Evolutionary conservation across 2,797 vertebrate genomes (phyloP), one percentile per base, ranked within the genome.

Genomic region (Enteromius argenteus): DNA sequence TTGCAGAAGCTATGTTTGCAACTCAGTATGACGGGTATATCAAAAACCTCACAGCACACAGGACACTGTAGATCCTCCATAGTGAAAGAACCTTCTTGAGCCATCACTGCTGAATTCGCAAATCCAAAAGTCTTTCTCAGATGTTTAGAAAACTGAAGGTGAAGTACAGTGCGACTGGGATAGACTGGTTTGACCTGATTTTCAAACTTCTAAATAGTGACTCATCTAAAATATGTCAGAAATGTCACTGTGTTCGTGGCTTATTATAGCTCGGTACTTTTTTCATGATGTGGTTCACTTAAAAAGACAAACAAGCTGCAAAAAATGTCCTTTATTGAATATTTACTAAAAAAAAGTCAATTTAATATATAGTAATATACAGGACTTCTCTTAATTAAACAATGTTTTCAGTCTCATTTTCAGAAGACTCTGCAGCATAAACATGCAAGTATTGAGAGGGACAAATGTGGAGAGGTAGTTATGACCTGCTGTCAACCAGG

Each of bases 1-100:
- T 86, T 92, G 75, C 94, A 95, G 56, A 93, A 81, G 69, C 91
- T 94, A 88, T 94, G 94, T 23, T 92, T 91, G 60, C 94, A 94
- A 27, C 84, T 80, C 32, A 95, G 88, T 10, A 83, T 88, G 44
- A 94, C 90, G 0, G 93, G 95, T 35, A 91, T 9, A 5, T 53
- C 84, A n/a, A 92, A 95, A 66, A 94, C 88, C 3, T 80, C 83
- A 7, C 76, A 72, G 87, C 94, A 95, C 17, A 84, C 77, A 7
- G 93, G 92, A 87, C 95, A 95, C 1, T 81, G 46, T 10, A 94
- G 81, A 56, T 93, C 92, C 35, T 87, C 60, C 35, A 85, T 68
- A 13, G 53, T 72, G 56, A 85, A 10, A 0, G 71, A 49, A 53
- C 2, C 23, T 0, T 0, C 30, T 0, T 81, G 53, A 62, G 92